phyloP scores from a whole-genome alignment of 1,140 invertebrate genomes.

The Caenorhabditis brenneri region DNA sequence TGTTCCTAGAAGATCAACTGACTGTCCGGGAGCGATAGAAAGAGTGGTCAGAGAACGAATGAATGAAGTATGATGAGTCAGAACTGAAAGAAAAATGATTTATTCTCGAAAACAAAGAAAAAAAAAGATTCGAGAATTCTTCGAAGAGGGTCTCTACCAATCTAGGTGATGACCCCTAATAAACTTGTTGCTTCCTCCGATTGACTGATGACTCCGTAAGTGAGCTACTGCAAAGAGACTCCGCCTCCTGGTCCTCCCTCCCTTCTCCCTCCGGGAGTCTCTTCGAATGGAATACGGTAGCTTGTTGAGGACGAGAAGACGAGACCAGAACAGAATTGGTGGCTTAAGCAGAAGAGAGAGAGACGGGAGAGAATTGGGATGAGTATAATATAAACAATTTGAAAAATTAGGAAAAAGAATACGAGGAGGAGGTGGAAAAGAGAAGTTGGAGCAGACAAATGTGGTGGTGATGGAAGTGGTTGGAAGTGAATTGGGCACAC shows the following conservation, averaged over 20 bases:
- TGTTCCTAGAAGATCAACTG: no score
- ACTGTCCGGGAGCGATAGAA: no score
- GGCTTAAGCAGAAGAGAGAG: neutral
- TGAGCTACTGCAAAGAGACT: neutral
- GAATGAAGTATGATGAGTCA: no score
- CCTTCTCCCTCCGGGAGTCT: neutral
- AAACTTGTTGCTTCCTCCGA: neutral
- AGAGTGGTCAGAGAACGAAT: no score
- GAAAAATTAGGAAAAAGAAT: neutral
- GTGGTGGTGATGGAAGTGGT: no score
- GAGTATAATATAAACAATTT: conserved; percentile 39
- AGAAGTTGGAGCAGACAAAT: neutral
- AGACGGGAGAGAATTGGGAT: neutral
- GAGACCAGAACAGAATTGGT: neutral
- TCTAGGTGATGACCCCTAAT: neutral
- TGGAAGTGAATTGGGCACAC: neutral
- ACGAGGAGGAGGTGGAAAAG: neutral
- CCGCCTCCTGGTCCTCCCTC: neutral
- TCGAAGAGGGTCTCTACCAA: neutral
- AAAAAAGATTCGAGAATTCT: no score
- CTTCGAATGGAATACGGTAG: neutral
- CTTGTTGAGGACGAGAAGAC: neutral
- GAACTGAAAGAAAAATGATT: no score
- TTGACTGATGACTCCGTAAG: neutral
- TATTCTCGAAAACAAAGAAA: no score